These are phyloP conservation scores for Lasiommata megera DNA, from an alignment of 2,888 invertebrate species.

Conservation along the genomic window DNA sequence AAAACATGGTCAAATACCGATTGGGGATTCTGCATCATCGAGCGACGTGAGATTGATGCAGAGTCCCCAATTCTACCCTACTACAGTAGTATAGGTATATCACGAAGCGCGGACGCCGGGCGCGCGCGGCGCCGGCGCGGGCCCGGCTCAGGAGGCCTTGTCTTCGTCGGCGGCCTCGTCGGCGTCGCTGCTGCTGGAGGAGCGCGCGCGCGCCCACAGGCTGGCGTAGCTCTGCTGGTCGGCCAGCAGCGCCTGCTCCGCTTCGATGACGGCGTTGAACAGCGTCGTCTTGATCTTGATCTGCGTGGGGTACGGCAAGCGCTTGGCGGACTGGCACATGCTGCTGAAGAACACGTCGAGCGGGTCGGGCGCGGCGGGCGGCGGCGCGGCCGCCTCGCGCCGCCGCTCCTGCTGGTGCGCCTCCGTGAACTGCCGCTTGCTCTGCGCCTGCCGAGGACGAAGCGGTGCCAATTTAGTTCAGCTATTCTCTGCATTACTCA, in stretches of 20 bases:
- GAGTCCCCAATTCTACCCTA: too few relatives aligned
- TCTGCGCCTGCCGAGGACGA: constrained; percentile 29
- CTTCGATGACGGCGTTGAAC: constrained; percentile 64
- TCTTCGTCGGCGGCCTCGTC: constrained; percentile 43
- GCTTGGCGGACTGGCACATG: constrained; percentile 73
- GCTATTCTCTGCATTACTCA: too few relatives aligned
- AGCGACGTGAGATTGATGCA: too few relatives aligned
- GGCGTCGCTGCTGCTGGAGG: constrained; percentile 51
- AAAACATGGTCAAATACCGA: too few relatives aligned
- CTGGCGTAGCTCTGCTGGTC: constrained; percentile 70
- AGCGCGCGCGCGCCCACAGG: constrained; percentile 58
- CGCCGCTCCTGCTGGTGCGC: constrained; percentile 34
- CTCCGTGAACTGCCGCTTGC: constrained; percentile 40
- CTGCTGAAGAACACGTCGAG: constrained; percentile 69
- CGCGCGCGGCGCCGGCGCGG: constrained; percentile 22
- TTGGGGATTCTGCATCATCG: too few relatives aligned
- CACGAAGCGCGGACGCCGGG: background rate
- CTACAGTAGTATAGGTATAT: too few relatives aligned
- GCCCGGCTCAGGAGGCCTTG: constrained; percentile 48
- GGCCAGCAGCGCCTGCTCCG: constrained; percentile 65
- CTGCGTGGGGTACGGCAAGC: constrained; percentile 66
- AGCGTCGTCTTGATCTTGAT: constrained; percentile 64
- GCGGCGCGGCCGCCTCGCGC: constrained; percentile 30
- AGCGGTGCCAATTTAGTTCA: too few relatives aligned
- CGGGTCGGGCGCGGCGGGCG: constrained; percentile 30